Evolutionary conservation across 2,888 invertebrate genomes (phyloP).

Genomic region (Loripinus fragilis): DNA sequence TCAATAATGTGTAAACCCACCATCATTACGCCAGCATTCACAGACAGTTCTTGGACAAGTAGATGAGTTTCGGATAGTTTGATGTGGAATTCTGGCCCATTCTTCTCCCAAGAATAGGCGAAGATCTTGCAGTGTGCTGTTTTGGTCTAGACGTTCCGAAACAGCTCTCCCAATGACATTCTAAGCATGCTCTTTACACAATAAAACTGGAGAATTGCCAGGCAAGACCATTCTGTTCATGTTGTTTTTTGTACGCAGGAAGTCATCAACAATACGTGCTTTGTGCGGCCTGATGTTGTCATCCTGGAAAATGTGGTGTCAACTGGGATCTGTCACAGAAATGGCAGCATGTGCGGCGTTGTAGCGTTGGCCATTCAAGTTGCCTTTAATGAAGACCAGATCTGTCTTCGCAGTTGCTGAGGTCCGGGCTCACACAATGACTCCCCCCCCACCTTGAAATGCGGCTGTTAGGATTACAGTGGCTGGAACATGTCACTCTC

Average conservation of each 20-base stretch:
- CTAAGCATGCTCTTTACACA: not conserved
- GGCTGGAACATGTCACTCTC: not conserved
- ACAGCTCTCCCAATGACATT: not conserved
- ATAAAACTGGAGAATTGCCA: too few relatives aligned
- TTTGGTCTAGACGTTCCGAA: not conserved
- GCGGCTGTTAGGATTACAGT: not conserved
- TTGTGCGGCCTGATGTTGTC: too few relatives aligned
- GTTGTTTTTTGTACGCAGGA: too few relatives aligned
- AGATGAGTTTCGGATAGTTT: too few relatives aligned
- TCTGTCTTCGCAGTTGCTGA: not conserved
- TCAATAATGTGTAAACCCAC: too few relatives aligned
- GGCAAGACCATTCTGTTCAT: too few relatives aligned
- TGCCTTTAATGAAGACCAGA: not conserved
- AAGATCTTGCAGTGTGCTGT: too few relatives aligned
- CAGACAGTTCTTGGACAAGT: too few relatives aligned
- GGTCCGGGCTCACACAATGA: not conserved
- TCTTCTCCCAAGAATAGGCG: too few relatives aligned
- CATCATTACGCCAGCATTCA: too few relatives aligned
- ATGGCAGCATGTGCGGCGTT: not conserved
- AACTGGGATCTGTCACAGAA: not conserved
- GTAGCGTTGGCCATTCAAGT: not conserved
- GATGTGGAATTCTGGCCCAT: too few relatives aligned
- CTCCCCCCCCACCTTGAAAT: not conserved
- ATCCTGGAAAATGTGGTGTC: not conserved
- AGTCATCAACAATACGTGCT: too few relatives aligned